Evolutionary conservation across 2,888 invertebrate species (phyloP), one percentile per base, ranked within the genome.

Genomic region (Agonopterix arenella): DNA sequence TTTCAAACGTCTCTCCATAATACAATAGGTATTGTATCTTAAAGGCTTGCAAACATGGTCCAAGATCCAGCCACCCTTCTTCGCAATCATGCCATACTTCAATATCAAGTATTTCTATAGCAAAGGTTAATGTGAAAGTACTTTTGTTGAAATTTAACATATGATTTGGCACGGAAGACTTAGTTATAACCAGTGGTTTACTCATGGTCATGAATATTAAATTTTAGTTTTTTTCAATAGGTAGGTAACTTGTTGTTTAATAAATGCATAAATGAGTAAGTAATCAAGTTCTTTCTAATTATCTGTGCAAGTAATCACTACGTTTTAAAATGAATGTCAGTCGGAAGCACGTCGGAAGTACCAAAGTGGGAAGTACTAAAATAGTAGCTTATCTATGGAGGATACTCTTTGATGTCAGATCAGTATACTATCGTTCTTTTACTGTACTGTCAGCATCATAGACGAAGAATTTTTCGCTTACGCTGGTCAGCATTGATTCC

Each of bases 21-120:
- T 79, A 81, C 45, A 88, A 55, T 9, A 72, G 69, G 52, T 86
- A 88, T 18, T 80, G 76, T 43, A 88, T 53, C 56, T 74, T 84
- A 18, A 81, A 52, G 0, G 77, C 82, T 45, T 83, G 75, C 2
- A 53, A 46, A 53, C 66, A 74, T 0, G 70, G 60, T 0, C 76
- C 80, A 11, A 80, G 69, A 18, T 82, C 77, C 13, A 81, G 10
- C 76, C 71, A 75, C 1, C 79, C 85, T 43, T 76, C 76, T 8
- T 73, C 73, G 50, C 71, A 75, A 45, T 84, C 83, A 37, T 80
- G 68, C 76, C 76, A 84, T 16, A 76, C 65, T 40, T 85, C 79
- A n/a, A 73, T 61, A 2, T 72, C 80, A 11, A 81, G 47, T 18
- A 86, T 58, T 71, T 89, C 85, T 11, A 88, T 54, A 1, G 73